Evolutionary conservation across 2,888 invertebrate genomes (phyloP).

Genomic region (Latrodectus hesperus): DNA sequence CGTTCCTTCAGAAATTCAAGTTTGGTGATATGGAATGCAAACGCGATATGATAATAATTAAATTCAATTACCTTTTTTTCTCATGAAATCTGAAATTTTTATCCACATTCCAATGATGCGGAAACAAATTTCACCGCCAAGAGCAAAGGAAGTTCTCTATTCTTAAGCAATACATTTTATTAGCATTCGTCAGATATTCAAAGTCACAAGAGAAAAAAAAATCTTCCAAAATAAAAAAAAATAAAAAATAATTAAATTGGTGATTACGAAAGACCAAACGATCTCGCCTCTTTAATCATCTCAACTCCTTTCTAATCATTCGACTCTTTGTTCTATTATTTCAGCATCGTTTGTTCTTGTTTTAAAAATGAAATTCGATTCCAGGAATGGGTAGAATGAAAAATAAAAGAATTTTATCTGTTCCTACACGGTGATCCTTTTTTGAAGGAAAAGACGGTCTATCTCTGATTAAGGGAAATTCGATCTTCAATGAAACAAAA

Average conservation of each 20-base stretch:
- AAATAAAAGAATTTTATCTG: conserved; percentile 6
- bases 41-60: neutral
- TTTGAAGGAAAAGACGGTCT: neutral
- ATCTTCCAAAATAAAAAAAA: neutral
- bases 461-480: conserved; percentile 57
- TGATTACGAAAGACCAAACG: conserved; percentile 58
- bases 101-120: neutral
- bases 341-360: conserved; percentile 15
- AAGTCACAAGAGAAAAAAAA: neutral
- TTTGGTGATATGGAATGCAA: neutral
- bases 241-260: conserved; percentile 7
- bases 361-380: conserved; percentile 58
- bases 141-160: neutral
- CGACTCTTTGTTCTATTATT: conserved; percentile 45
- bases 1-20: no score
- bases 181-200: neutral
- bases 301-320: conserved; percentile 57
- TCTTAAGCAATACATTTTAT: neutral
- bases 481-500: conserved; percentile 19
- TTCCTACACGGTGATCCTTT: neutral
- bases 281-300: conserved; percentile 58
- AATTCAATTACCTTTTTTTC: neutral
- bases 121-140: neutral
- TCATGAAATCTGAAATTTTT: neutral
- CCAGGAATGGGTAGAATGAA: conserved; percentile 12